Conservation (phyloP, 2,888 invertebrate species). For the Campoplex nolae region DNA sequence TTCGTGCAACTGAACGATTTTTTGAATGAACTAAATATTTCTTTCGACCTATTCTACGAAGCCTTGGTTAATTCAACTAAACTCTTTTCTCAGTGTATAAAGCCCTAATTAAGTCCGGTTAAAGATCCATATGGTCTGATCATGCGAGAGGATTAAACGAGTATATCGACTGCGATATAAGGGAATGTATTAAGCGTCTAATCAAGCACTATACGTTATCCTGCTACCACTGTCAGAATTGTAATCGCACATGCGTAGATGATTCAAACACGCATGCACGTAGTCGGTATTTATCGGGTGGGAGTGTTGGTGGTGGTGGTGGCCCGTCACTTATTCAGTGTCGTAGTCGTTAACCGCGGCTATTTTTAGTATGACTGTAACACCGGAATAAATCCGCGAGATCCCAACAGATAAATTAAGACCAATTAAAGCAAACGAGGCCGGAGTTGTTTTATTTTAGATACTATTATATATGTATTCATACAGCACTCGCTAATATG, state of each 20-base stretch:
- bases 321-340: slow-evolving; percentile 68
- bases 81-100: no score
- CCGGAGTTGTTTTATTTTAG: slow-evolving; percentile 61
- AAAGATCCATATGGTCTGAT: slow-evolving; percentile 9
- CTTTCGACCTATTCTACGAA: no score
- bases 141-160: slow-evolving; percentile 61
- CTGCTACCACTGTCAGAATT: slow-evolving; percentile 36
- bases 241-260: slow-evolving; percentile 26
- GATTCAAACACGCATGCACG: background rate
- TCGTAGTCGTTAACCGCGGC: slow-evolving; percentile 65
- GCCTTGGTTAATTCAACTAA: no score
- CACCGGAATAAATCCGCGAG: slow-evolving; percentile 79
- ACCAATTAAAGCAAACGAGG: slow-evolving; percentile 79
- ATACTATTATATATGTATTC: slow-evolving; percentile 12
- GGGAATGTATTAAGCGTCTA: slow-evolving; percentile 49
- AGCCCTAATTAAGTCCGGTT: slow-evolving; percentile 21
- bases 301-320: slow-evolving; percentile 31
- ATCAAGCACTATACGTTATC: slow-evolving; percentile 53
- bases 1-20: no score
- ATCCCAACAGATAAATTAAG: slow-evolving; percentile 80
- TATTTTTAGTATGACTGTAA: slow-evolving; percentile 77
- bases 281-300: slow-evolving; percentile 45
- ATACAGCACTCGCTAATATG: slow-evolving; percentile 25
- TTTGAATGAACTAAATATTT: no score
- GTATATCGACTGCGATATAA: slow-evolving; percentile 57